phyloP scores from a whole-genome alignment of 2,888 invertebrate genomes.

The Tenthredo amoena region DNA sequence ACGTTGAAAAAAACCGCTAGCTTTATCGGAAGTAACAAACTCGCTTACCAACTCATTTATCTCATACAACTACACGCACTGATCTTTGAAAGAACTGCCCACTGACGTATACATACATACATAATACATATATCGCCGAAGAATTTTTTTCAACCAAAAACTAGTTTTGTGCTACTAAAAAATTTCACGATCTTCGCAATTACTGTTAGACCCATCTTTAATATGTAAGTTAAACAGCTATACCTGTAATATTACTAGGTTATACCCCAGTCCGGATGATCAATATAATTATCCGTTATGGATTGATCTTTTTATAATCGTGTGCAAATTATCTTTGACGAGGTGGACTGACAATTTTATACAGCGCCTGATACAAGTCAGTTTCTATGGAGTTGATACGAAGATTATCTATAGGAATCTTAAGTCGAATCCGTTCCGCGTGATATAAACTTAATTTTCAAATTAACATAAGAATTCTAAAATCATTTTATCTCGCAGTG shows the following conservation, averaged over 20 bases:
- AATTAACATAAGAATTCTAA: conserved; percentile 1
- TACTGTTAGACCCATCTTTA: conserved; percentile 4
- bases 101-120: not conserved
- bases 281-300: not conserved
- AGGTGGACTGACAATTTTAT: not conserved
- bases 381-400: not conserved
- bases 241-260: not conserved
- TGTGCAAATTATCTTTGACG: not conserved
- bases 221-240: conserved; percentile 4
- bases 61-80: not conserved
- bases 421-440: not conserved
- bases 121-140: not conserved
- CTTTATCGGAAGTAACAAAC: conserved; percentile 17
- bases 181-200: not conserved
- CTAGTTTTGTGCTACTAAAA: not conserved
- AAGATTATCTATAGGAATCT: not conserved
- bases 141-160: not conserved
- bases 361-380: not conserved
- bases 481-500: not conserved
- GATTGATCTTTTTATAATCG: not conserved
- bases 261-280: not conserved
- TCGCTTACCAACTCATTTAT: conserved; percentile 36
- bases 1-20: not conserved
- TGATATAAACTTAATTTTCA: not conserved
- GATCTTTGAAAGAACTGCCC: not conserved